Evolutionary conservation across 2,113 vertebrate genomes (phyloP).

Genomic region (Xiphias gladius): DNA sequence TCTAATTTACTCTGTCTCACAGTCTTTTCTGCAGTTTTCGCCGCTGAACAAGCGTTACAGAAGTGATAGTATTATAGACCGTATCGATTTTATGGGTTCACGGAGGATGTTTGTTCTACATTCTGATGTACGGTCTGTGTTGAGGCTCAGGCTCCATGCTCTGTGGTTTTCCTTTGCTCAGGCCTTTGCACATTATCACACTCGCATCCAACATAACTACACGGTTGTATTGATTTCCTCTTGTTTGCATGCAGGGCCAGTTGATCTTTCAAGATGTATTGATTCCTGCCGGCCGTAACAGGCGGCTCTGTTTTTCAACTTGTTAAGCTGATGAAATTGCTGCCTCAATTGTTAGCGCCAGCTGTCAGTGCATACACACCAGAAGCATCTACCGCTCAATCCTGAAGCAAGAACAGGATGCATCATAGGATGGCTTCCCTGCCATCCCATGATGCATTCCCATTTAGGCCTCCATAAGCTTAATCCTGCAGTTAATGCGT

Average conservation of each 20-base stretch:
- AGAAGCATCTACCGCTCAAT: slow-evolving; percentile 11
- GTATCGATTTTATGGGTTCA: background rate
- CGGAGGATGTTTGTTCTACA: background rate
- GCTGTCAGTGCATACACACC: slow-evolving; percentile 3
- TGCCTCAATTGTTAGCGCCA: slow-evolving; percentile 10
- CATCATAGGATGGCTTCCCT: background rate
- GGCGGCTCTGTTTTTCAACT: slow-evolving; percentile 33
- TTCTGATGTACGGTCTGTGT: background rate
- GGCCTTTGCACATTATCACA: slow-evolving; percentile 12
- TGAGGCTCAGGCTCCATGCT: background rate
- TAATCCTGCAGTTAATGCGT: slow-evolving; percentile 9
- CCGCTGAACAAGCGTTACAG: background rate
- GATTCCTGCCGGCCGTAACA: slow-evolving; percentile 27
- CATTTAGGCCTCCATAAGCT: background rate
- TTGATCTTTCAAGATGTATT: slow-evolving; percentile 49
- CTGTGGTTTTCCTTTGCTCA: slow-evolving; percentile 13
- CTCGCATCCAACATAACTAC: slow-evolving; percentile 27
- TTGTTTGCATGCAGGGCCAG: slow-evolving; percentile 41
- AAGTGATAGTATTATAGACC: background rate
- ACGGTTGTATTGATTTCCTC: slow-evolving; percentile 46
- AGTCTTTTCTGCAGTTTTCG: background rate
- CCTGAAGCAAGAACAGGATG: background rate
- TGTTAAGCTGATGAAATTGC: slow-evolving; percentile 41
- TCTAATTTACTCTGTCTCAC: background rate
- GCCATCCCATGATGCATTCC: background rate